Conservation (phyloP, 2,797 vertebrate species). For the Amblyopsis hoosieri region DNA sequence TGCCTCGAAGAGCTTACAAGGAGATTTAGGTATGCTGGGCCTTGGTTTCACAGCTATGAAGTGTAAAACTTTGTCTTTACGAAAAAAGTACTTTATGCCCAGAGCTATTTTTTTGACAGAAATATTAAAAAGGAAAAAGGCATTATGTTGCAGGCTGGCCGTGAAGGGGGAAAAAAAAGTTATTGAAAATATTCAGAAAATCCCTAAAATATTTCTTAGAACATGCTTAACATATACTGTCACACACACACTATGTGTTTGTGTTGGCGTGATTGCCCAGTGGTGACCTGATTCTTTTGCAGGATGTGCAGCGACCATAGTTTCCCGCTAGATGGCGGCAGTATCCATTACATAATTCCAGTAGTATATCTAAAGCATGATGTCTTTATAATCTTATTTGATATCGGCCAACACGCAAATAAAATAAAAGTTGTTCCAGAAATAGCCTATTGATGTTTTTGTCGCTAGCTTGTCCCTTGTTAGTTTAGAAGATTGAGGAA, state of each 20-base stretch:
- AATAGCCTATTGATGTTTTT: neutral
- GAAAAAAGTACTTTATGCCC: conserved; percentile 17
- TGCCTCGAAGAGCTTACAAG: conserved; percentile 29
- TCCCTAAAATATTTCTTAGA: no score
- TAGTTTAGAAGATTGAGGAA: neutral
- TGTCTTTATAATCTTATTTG: no score
- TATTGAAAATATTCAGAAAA: no score
- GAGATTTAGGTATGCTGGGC: conserved; percentile 31
- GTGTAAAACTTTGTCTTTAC: conserved; percentile 38
- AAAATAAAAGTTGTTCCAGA: neutral
- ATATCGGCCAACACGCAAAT: neutral
- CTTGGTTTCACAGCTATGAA: conserved; percentile 24
- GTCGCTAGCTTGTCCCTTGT: neutral
- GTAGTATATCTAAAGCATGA: no score
- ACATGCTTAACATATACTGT: neutral
- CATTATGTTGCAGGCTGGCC: neutral
- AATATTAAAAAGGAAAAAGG: conserved; percentile 10
- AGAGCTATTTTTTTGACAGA: neutral
- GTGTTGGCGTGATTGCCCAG: neutral
- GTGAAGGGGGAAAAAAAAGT: no score
- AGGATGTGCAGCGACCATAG: neutral
- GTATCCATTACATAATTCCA: conserved; percentile 25
- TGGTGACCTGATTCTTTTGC: conserved; percentile 3
- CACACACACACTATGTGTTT: neutral
- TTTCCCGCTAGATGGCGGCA: conserved; percentile 64